Base-by-base conservation (phyloP, 2,888 invertebrate genomes). In the Euplagia quadripunctaria region DNA sequence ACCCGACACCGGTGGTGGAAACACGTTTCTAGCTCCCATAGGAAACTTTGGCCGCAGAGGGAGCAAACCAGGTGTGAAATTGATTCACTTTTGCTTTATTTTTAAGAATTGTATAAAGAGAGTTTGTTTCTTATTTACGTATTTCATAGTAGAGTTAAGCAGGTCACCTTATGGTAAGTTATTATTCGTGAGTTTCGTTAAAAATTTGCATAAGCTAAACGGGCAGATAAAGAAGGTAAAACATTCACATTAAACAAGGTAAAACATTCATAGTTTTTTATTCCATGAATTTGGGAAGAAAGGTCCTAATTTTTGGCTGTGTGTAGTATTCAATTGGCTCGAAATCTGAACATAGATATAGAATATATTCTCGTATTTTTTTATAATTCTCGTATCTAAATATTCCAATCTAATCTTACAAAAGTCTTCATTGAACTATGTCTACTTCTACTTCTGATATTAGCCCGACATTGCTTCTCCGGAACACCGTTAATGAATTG, bases 21-120 rank as follows among this genome's bases (percentile, higher is more conserved):
- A 80, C 84, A 82, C 78, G 86, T 78, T 87, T 83, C 87, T 87
- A 87, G 88, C 91, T 92, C 91, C 90, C 92, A 90, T 89, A 92
- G 91, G 91, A 92, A 92, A 92, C 90, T 90, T 83, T 84, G 77
- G 82, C 75, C 75, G 72, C 74, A 80, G 80, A 86, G 86, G 82
- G 88, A 89, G 84, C 83, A 87, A 90, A 87, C 91, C 92, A 92
- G 90, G 91, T 94, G 94, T 93, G 89, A 93, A 94, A 93, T 92
- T 91, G 87, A 87, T 86, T 87, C 81, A 85, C 88, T 88, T 88
- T 88, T 86, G 79, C 85, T 88, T 88, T 85, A 85, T 88, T 79
- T 80, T 83, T 72, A 67, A 70, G 73, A 79, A 71, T 77, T 65
- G 31, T 41, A 49, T 16, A 9, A 61, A 61, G 31, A 61, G 0